Evolutionary conservation across 2,888 invertebrate genomes (phyloP).

Genomic region (Nipponacmea schrenckii): DNA sequence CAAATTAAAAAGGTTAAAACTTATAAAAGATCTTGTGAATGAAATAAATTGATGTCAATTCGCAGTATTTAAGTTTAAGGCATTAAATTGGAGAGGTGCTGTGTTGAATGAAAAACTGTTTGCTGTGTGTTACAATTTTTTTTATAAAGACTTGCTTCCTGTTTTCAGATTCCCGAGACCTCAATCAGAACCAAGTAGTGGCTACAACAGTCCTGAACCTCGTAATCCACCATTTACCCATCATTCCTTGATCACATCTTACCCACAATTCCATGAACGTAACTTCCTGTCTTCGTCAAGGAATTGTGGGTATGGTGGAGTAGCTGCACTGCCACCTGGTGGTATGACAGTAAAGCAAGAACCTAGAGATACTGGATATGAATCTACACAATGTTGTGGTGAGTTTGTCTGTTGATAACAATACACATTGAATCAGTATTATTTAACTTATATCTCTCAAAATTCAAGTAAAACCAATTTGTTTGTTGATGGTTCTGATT

Average conservation of each 20-base stretch:
- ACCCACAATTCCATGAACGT: constrained; percentile 16
- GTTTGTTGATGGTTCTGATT: no score
- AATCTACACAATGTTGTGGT: constrained; percentile 40
- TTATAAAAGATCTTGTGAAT: no score
- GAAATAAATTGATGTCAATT: no score
- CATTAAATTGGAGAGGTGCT: no score
- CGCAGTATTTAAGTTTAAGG: no score
- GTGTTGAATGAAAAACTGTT: no score
- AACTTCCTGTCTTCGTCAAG: constrained; percentile 21
- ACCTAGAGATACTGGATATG: constrained; percentile 49
- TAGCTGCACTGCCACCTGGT: constrained; percentile 31
- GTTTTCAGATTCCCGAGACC: constrained; percentile 28
- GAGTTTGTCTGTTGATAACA: background rate
- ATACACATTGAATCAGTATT: no score
- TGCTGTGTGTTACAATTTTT: no score
- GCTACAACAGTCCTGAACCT: constrained; percentile 33
- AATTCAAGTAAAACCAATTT: no score
- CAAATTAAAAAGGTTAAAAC: no score
- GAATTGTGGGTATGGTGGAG: constrained; percentile 43
- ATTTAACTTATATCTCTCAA: no score
- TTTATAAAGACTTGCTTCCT: background rate
- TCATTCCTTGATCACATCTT: constrained; percentile 8
- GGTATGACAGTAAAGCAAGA: constrained; percentile 51
- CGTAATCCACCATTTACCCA: constrained; percentile 14
- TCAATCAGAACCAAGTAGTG: constrained; percentile 32